These are phyloP conservation scores for Solenopsis invicta DNA, from an alignment of 1,140 invertebrate species.

Conservation along the genomic window DNA sequence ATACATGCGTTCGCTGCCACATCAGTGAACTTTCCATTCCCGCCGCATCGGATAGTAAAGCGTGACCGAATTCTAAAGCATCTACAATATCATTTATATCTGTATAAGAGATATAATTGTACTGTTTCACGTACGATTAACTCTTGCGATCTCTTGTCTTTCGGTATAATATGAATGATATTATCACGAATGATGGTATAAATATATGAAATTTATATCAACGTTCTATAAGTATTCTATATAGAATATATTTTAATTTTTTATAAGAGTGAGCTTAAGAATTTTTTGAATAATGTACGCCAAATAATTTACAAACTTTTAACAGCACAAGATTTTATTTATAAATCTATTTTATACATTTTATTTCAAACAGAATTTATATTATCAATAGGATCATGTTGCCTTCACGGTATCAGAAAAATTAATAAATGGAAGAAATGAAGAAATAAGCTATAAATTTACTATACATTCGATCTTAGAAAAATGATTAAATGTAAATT, in stretches of 20 bases:
- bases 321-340: background rate
- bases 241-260: background rate
- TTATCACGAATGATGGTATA: no score
- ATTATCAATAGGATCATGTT: background rate
- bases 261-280: background rate
- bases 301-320: background rate
- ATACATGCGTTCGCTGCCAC: background rate
- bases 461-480: background rate
- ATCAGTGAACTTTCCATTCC: conserved; percentile 25
- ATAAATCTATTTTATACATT: background rate
- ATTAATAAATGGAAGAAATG: background rate
- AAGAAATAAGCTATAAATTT: background rate
- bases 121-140: conserved; percentile 5
- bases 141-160: background rate
- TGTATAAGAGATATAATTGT: background rate
- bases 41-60: background rate
- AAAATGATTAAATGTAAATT: background rate
- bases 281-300: background rate
- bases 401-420: background rate
- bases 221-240: background rate
- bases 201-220: background rate
- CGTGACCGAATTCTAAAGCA: conserved; percentile 36
- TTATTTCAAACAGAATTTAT: conserved; percentile 12
- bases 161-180: background rate
- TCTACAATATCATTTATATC: conserved; percentile 25